Evolutionary conservation across 1,140 invertebrate species (phyloP).

Genomic region (Drosophila kikkawai): DNA sequence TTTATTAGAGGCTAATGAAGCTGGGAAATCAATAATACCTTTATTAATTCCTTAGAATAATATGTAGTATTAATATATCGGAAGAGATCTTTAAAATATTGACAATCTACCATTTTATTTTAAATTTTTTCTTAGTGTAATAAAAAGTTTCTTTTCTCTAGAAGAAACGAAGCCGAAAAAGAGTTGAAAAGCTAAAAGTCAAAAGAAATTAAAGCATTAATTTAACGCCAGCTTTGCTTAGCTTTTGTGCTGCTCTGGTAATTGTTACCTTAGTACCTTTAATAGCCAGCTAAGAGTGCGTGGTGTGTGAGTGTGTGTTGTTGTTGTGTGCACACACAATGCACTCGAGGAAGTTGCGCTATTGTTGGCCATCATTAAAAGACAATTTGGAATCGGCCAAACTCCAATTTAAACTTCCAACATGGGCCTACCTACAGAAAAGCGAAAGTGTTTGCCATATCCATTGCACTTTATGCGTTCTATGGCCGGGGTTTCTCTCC

Average conservation of each 20-base stretch:
- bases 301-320: background rate
- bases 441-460: slow-evolving; percentile 60
- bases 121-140: slow-evolving; percentile 22
- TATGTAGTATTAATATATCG: too few relatives aligned
- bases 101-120: background rate
- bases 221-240: slow-evolving; percentile 54
- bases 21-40: background rate
- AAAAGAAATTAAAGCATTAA: slow-evolving; percentile 63
- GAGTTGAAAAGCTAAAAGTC: slow-evolving; percentile 54
- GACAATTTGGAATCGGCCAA: slow-evolving; percentile 53
- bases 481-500: slow-evolving; percentile 3
- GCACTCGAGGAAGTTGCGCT: slow-evolving; percentile 60
- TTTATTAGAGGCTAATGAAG: background rate
- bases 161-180: slow-evolving; percentile 25
- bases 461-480: slow-evolving; percentile 36
- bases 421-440: slow-evolving; percentile 23
- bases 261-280: slow-evolving; percentile 52
- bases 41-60: too few relatives aligned
- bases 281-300: slow-evolving; percentile 26
- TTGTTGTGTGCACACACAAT: slow-evolving; percentile 37
- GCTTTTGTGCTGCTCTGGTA: slow-evolving; percentile 48
- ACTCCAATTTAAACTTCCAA: slow-evolving; percentile 29
- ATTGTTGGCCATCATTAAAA: slow-evolving; percentile 62
- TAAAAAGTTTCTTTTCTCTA: slow-evolving; percentile 38
- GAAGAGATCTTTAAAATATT: background rate